Evolutionary conservation across 2,888 invertebrate species (phyloP).

Genomic region (Drosophila paucipuncta): DNA sequence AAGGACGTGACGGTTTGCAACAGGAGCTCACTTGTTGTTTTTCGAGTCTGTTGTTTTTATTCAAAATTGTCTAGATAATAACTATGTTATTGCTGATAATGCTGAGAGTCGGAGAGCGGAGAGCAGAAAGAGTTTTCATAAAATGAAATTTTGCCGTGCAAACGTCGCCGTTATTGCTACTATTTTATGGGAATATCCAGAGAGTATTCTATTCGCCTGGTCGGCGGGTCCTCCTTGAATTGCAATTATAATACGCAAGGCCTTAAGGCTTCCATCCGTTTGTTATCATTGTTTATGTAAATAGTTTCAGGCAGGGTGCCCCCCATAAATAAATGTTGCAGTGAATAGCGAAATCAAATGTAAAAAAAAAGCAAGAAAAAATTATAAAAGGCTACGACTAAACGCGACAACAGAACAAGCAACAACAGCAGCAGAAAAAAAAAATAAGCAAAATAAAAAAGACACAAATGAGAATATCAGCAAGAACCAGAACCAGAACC

Average conservation of each 20-base stretch:
- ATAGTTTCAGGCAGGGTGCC: conserved; percentile 39
- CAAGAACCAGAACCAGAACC: conserved; percentile 24
- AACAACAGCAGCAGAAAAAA: conserved; percentile 7
- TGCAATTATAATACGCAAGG: conserved; percentile 55
- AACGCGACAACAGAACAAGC: conserved; percentile 9
- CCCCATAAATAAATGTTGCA: conserved; percentile 30
- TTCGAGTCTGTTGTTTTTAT: conserved; percentile 8
- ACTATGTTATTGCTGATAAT: conserved; percentile 16
- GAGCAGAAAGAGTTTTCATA: conserved; percentile 49
- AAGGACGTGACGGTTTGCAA: conserved; percentile 57
- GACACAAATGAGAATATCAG: conserved; percentile 31
- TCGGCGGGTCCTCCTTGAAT: conserved; percentile 39
- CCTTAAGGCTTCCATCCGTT: conserved; percentile 40
- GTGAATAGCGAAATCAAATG: conserved; percentile 47
- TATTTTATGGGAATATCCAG: conserved; percentile 33
- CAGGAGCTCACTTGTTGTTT: conserved; percentile 10
- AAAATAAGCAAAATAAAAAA: conserved; percentile 4
- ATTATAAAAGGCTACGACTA: conserved; percentile 10
- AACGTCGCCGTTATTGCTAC: conserved; percentile 56
- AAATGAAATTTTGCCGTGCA: conserved; percentile 52
- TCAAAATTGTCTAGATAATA: conserved; percentile 14
- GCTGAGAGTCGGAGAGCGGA: conserved; percentile 12
- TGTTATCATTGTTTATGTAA: conserved; percentile 47
- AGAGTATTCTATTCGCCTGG: conserved; percentile 26
- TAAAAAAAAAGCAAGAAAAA: conserved; percentile 33